Percentiles rank a stretch among this genome's conserved stretches.
phyloP scores from a whole-genome alignment of 1,140 invertebrate genomes.

The Globodera ellingtonae region DNA sequence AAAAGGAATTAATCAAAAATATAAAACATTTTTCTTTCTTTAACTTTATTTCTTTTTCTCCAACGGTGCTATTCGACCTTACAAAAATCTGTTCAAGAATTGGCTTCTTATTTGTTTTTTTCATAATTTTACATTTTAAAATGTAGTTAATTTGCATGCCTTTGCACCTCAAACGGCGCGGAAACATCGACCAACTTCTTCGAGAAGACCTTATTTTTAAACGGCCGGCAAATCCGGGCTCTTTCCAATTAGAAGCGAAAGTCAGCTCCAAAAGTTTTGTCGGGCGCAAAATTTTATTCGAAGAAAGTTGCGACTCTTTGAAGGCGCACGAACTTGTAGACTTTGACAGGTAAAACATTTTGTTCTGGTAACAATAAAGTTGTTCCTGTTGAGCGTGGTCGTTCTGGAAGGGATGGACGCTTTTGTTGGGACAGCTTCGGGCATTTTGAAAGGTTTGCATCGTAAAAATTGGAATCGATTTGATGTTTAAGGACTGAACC shows the following conservation, averaged over 20 bases:
- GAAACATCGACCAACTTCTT: slow-evolving; percentile 25
- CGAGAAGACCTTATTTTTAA: slow-evolving; percentile 11
- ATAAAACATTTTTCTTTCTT: too few relatives aligned
- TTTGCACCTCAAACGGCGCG: not conserved
- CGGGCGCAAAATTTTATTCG: slow-evolving; percentile 4
- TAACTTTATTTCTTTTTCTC: too few relatives aligned
- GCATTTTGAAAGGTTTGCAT: slow-evolving; percentile 34
- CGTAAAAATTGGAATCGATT: not conserved
- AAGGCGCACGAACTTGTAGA: slow-evolving; percentile 10
- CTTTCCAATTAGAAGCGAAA: not conserved
- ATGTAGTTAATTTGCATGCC: not conserved
- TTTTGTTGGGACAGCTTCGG: slow-evolving; percentile 38
- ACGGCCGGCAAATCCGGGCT: not conserved
- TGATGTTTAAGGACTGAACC: slow-evolving; percentile 15
- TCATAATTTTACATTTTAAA: not conserved
- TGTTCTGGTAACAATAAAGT: not conserved
- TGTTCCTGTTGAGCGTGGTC: not conserved
- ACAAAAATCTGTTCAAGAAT: not conserved
- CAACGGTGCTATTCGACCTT: too few relatives aligned
- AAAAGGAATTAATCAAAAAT: too few relatives aligned
- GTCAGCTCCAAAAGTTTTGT: not conserved
- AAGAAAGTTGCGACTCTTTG: not conserved
- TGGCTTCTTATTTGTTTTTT: not conserved
- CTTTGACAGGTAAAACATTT: slow-evolving; percentile 11
- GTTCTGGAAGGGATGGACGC: slow-evolving; percentile 27